Evolutionary conservation across 30 jellyfish, hydroid and myxozoan species (phyloP), one percentile per base, ranked within the genome.

Genomic region (Pseudorhiza aurosa): DNA sequence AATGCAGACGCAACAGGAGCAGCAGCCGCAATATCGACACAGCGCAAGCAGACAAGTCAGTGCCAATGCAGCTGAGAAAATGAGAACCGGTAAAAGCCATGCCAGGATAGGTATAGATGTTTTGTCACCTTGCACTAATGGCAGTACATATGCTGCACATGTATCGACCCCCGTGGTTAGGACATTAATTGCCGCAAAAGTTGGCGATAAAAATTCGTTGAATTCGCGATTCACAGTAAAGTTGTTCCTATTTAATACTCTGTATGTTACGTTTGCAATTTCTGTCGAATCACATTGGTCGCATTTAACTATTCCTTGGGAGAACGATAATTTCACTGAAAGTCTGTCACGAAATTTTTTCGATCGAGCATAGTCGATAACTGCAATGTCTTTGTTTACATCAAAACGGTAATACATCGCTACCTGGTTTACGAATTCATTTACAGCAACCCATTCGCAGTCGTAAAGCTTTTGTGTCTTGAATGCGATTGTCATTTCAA

Each of bases 391-490:
- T 50, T 24, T 42, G 26, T 64, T 24, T 17, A 35, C 39, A 60
- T 77, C 82, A 33, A 59, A 59, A 8, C 89, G 82, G 35, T 77
- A 77, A 32, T 36, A 77, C 17, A 42, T 73, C 1, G 89, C 89
- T 0, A 77, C 73, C 35, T 50, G 44, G 31, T 43, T 28, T 11
- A 77, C 81, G 55, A 77, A 77, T 0, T 64, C 69, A 11, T 44
- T 59, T 18, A 77, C 73, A 5, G 89, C 78, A 26, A 28, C 37
- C 89, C 89, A 77, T 33, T 77, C 89, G 50, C 89, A 77, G 19
- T 46, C 57, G 42, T 77, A 67, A 7, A 29, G 24, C 15, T 37
- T 42, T 7, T 63, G 36, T 12, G 82, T 46, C 50, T 9, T 60
- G 77, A 77, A 77, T 27, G 47, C 15, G 40, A 77, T 11, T 0